Percentiles rank a stretch among this genome's conserved stretches.
These are phyloP conservation scores for Iselma pallidipennis DNA, from an alignment of 2,888 invertebrate species.

Conservation along the genomic window DNA sequence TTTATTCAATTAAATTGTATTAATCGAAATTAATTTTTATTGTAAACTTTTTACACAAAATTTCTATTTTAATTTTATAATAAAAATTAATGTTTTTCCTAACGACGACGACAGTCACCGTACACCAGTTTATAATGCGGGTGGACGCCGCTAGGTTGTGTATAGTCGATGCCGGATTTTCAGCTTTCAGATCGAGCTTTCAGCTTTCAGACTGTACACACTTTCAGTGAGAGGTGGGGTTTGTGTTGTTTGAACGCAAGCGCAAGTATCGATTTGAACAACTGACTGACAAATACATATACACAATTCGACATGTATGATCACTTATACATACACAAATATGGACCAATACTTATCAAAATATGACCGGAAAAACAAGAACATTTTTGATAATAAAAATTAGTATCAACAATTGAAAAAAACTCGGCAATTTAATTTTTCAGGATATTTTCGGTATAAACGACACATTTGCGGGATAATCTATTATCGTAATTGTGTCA, in stretches of 20 bases:
- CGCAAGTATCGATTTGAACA: conserved; percentile 48
- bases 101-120: conserved; percentile 3
- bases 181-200: conserved; percentile 32
- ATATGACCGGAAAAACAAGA: neutral
- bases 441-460: too few species aligned
- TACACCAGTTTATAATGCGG: conserved; percentile 36
- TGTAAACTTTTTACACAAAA: too few species aligned
- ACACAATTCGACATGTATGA: neutral
- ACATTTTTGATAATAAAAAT: neutral
- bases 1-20: too few species aligned
- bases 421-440: too few species aligned
- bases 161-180: conserved; percentile 45
- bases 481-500: too few species aligned
- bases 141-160: conserved; percentile 49
- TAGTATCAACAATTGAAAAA: too few species aligned
- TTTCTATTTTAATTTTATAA: conserved; percentile 24
- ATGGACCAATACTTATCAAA: neutral
- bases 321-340: neutral
- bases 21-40: too few species aligned
- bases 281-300: conserved; percentile 33
- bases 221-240: conserved; percentile 33
- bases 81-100: conserved; percentile 43
- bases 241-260: conserved; percentile 33
- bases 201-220: conserved; percentile 27
- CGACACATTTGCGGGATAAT: too few species aligned